These are phyloP conservation scores for Chlorodrepanis virens DNA, from an alignment of 2,113 vertebrate genomes.

Conservation along the genomic window DNA sequence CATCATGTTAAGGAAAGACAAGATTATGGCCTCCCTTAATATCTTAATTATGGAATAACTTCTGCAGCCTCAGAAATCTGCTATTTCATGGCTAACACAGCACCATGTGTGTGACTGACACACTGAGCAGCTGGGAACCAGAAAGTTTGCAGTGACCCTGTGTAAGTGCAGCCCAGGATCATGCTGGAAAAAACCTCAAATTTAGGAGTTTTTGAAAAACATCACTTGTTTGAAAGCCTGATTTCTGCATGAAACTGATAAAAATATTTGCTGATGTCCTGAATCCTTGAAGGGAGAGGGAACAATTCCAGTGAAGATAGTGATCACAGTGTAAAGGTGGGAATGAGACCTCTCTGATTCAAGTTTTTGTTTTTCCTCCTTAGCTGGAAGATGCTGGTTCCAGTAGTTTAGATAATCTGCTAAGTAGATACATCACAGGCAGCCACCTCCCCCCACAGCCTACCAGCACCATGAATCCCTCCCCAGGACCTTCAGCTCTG, in stretches of 20 bases:
- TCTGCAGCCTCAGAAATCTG: neutral
- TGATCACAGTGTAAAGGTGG: neutral
- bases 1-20: neutral
- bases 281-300: neutral
- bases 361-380: slow-evolving; percentile 7
- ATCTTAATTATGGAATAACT: neutral
- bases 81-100: neutral
- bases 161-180: neutral
- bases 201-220: neutral
- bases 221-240: neutral
- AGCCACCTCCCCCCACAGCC: slow-evolving; percentile 86
- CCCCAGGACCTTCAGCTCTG: slow-evolving; percentile 90
- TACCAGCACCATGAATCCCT: slow-evolving; percentile 88
- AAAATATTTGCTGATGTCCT: neutral
- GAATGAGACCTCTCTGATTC: neutral
- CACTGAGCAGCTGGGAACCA: neutral
- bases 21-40: neutral
- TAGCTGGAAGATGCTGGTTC: slow-evolving; percentile 97
- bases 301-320: neutral
- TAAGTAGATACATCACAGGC: slow-evolving; percentile 91
- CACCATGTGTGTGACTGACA: neutral
- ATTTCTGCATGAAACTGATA: neutral
- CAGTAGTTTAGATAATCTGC: slow-evolving; percentile 87
- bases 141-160: neutral
- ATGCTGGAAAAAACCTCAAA: neutral